Base-by-base conservation (phyloP, 2,888 invertebrate species). In the Dimorphilus gyrociliatus region DNA sequence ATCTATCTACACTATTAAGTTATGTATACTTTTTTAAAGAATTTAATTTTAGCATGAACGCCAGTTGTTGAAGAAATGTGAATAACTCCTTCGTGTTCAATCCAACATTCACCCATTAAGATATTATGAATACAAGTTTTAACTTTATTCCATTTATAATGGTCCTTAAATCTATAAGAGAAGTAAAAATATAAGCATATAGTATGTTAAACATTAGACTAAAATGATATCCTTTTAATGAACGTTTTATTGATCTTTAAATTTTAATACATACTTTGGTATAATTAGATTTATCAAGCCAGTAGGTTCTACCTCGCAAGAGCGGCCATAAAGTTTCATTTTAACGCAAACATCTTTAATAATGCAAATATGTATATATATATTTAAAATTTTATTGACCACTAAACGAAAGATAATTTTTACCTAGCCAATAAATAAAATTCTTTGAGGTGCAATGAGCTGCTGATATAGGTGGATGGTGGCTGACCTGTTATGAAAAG, bases 281-380 rank as follows among this genome's bases (percentile, higher is more conserved):
- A 66, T 46, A 23, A 69, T 50, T 7, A 79, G 69, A 53, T 76
- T 73, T 0, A 78, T 76, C 25, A 55, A 56, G 32, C 69, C 81
- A 15, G 76, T 66, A 1, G 81, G 81, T 58, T 80, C 79, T 59
- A 81, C 78, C 67, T 81, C 81, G 78, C 81, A 80, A 33, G 79
- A 80, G 64, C 81, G 81, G 37, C 81, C 81, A 81, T 81, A 81
- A 67, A 81, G 81, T 65, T 80, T 81, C 35, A 79, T 81, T 64
- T 79, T 79, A 47, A 80, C 76, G 42, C 80, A 68, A 7, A 77
- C 74, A 56, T 81, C 80, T 61, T 40, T 19, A 41, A 29, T 8
- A 15, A 39, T n/a, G n/a, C n/a, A n/a, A n/a, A n/a, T n/a, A n/a
- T n/a, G 8, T 21, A 8, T 21, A 21, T 21, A 21, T n/a, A 21